A percentile compares a stretch with the other conserved stretches of the same genome.
These are phyloP conservation scores for Romanomermis culicivorax DNA, from an alignment of 2,888 invertebrate species.

Conservation along the genomic window DNA sequence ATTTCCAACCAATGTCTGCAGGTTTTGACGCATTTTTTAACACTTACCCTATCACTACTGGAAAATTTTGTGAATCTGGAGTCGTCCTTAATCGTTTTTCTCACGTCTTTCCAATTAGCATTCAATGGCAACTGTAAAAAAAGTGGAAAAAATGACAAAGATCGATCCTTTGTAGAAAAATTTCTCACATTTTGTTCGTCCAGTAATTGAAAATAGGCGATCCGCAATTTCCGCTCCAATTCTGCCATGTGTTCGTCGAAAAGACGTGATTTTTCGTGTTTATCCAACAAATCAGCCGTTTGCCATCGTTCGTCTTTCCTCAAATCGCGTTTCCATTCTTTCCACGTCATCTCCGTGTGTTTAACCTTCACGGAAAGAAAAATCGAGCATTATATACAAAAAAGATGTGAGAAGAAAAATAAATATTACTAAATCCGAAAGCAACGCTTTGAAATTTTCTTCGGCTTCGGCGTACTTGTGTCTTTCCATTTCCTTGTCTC, in stretches of 20 bases:
- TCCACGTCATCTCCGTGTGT: constrained; percentile 60
- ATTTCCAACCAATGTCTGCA: too few species aligned
- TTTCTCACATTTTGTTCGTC: constrained; percentile 7
- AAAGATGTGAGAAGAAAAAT: constrained; percentile 7
- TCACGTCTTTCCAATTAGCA: constrained; percentile 59
- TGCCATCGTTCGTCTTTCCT: constrained; percentile 89
- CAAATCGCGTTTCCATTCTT: constrained; percentile 77
- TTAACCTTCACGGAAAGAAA: constrained; percentile 17
- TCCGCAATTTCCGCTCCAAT: constrained; percentile 21
- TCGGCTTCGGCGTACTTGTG: constrained; percentile 88
- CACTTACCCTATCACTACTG: constrained; percentile 50
- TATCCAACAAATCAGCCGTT: constrained; percentile 58
- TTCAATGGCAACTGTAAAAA: constrained; percentile 45
- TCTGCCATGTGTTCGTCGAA: constrained; percentile 70
- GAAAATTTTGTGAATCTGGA: constrained; percentile 65
- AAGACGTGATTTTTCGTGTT: constrained; percentile 76
- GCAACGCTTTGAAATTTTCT: constrained; percentile 77
- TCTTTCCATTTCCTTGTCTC: constrained; percentile 89
- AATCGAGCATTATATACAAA: background rate
- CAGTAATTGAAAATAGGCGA: constrained; percentile 35
- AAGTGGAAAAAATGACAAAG: background rate
- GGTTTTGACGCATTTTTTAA: too few species aligned
- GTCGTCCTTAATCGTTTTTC: constrained; percentile 62
- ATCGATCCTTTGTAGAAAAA: background rate
- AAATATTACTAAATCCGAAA: constrained; percentile 56